A percentile compares a stretch with the other conserved stretches of the same genome.
phyloP scores from a whole-genome alignment of 92 coral and sea anemone species.

The Blastomussa wellsi region DNA sequence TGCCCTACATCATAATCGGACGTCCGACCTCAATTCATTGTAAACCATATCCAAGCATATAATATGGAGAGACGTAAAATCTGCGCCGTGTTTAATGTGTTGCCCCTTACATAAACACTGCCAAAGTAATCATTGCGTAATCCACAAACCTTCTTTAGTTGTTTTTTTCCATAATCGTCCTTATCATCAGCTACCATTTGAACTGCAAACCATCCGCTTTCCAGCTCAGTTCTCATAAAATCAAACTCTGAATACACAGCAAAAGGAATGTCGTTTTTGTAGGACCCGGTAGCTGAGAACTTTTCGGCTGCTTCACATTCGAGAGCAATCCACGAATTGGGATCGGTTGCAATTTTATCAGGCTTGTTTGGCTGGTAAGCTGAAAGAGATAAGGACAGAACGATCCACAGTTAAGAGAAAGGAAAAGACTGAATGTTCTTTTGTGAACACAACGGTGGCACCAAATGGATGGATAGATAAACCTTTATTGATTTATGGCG shows the following conservation, averaged over 20 bases:
- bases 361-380: conserved; percentile 79
- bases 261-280: conserved; percentile 60
- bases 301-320: conserved; percentile 86
- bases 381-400: neutral
- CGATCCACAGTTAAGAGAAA: neutral
- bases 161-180: conserved; percentile 63
- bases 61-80: too few relatives aligned
- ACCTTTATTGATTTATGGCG: too few relatives aligned
- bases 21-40: too few relatives aligned
- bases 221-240: conserved; percentile 68
- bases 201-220: conserved; percentile 89
- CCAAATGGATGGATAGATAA: too few relatives aligned
- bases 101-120: too few relatives aligned
- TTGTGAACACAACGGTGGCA: neutral
- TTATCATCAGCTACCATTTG: conserved; percentile 72
- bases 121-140: neutral
- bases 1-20: too few relatives aligned
- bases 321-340: conserved; percentile 79
- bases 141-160: conserved; percentile 67
- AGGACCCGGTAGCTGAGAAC: conserved; percentile 75
- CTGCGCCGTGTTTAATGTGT: too few relatives aligned
- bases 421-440: neutral
- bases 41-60: too few relatives aligned
- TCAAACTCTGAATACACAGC: conserved; percentile 65
- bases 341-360: conserved; percentile 69